Base-by-base conservation (phyloP, 2,797 vertebrate genomes). In the Crocidura indochinensis region DNA sequence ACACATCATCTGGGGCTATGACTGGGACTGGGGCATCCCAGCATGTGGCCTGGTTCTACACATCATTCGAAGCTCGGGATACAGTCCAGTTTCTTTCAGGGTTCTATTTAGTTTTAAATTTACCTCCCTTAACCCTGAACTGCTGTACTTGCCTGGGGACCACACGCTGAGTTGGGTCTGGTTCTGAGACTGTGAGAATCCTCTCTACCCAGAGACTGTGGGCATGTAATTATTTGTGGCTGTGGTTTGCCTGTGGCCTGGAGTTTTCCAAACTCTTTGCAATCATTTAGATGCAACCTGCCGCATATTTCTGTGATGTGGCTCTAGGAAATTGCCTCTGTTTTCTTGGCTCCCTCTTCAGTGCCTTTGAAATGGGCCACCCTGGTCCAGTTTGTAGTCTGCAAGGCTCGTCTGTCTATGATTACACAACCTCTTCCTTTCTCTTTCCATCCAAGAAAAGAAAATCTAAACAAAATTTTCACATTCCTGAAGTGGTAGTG, bases 181-280 rank as follows among this genome's bases (percentile, higher is more conserved):
- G 6, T 78, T 44, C 26, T 14, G 47, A 74, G 53, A 83, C 68
- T 27, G 26, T 93, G 93, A 77, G 92, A 94, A 95, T 26, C 44
- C 8, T 78, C 38, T 24, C 44, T 14, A 3, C 20, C 38, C 65
- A 0, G 64, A 87, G 84, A 19, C 76, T 4, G 51, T 62, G 67
- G 84, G 56, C 22, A 14, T 71, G 27, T 88, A 79, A 93, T 92
- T 92, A 88, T 31, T 31, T 0, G 4, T 82, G 78, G 53, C 81
- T 94, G 91, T 47, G 87, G 51, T 75, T 88, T 75, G 79, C 56
- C 87, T 76, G 84, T 64, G 76, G 76, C 87, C 80, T 62, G 76
- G 67, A 82, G 84, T 64, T 96, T 82, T 64, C 80, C 76, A 65
- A 75, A 49, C 44, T 76, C 83, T 83, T n/a, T 53, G 86, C 6